Base-by-base conservation (phyloP, 2,888 invertebrate genomes). In the Nyleta sp. region DNA sequence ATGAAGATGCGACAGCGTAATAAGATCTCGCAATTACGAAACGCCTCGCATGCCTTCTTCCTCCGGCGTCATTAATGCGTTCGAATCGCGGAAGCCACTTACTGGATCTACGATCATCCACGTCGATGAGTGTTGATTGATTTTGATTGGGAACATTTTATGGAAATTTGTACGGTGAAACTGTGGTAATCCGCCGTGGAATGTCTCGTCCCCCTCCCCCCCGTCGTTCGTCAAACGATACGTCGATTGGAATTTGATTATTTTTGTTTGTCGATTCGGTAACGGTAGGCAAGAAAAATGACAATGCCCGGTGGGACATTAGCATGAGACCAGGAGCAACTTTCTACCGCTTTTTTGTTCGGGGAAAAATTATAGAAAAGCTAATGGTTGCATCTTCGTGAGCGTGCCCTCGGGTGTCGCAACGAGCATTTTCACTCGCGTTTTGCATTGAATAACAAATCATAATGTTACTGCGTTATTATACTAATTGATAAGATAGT, bases 1-100 rank as follows among this genome's bases (percentile, higher is more conserved):
- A 55, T 65, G 65, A 70, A 70, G 77, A 60, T 62, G 67, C 67
- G 71, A 77, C 67, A 48, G n/a, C 65, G 57, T 57, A 68, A 68
- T 42, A 48, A 62, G 48, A 72, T 68, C 55, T 44, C 40, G 15
- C 2, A 5, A 28, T 72, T 77, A 67, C 50, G 72, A 71, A 77
- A 77, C 52, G 8, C 3, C 22, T 24, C 24, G 24, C 3, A 17
- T 40, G 17, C 17, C 15, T 6, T 15, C 3, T 40, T 31, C 52
- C 13, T 2, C 35, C 20, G 33, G 18, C 31, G 11, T 53, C 35
- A 35, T 13, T 53, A n/a, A 53, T 11, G 52, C 11, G 13, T 18
- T 3, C 3, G 46, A 15, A 46, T 46, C 28, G 50, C 24, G 24
- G 24, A 7, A 3, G 24, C 4, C 24, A 24, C 7, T 24, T 24